Evolutionary conservation across 1,140 invertebrate species (phyloP).

Genomic region (Diabrotica undecimpunctata): DNA sequence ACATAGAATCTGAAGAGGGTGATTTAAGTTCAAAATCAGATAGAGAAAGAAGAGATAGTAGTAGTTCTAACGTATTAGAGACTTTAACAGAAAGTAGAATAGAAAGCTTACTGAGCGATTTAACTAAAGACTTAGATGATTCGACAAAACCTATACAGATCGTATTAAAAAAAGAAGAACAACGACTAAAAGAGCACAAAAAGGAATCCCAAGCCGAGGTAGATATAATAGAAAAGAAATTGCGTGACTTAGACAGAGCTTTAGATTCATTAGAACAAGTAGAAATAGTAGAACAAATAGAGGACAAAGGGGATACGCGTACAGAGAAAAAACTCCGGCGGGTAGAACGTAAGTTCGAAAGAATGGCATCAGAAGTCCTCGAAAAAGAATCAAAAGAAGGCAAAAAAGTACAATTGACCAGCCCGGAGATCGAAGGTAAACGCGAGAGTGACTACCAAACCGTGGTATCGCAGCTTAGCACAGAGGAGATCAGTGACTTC

Average conservation of each 20-base stretch:
- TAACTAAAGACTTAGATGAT: slow-evolving; percentile 26
- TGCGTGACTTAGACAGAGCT: slow-evolving; percentile 45
- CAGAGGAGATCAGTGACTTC: slow-evolving; percentile 51
- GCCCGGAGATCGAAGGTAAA: slow-evolving; percentile 46
- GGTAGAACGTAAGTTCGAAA: slow-evolving; percentile 57
- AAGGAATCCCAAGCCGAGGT: slow-evolving; percentile 37
- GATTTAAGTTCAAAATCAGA: slow-evolving; percentile 10
- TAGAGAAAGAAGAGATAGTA: slow-evolving; percentile 28
- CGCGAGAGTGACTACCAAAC: slow-evolving; percentile 51
- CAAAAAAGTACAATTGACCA: slow-evolving; percentile 39
- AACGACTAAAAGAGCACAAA: slow-evolving; percentile 24
- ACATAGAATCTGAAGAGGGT: slow-evolving; percentile 46
- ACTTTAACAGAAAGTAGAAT: slow-evolving; percentile 35
- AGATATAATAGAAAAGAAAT: slow-evolving; percentile 42
- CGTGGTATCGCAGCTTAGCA: slow-evolving; percentile 51
- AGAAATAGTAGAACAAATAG: slow-evolving; percentile 17
- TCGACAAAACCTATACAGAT: slow-evolving; percentile 3
- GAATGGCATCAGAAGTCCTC: slow-evolving; percentile 51
- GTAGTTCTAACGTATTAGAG: slow-evolving; percentile 40
- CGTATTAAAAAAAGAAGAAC: slow-evolving; percentile 13
- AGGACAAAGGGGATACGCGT: slow-evolving; percentile 30
- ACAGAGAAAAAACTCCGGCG: slow-evolving; percentile 47
- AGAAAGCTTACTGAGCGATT: slow-evolving; percentile 37
- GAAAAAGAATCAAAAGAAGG: slow-evolving; percentile 39
- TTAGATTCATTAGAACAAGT: slow-evolving; percentile 42